Base-by-base conservation (phyloP, 2,113 vertebrate genomes). In the Dinomys branickii region DNA sequence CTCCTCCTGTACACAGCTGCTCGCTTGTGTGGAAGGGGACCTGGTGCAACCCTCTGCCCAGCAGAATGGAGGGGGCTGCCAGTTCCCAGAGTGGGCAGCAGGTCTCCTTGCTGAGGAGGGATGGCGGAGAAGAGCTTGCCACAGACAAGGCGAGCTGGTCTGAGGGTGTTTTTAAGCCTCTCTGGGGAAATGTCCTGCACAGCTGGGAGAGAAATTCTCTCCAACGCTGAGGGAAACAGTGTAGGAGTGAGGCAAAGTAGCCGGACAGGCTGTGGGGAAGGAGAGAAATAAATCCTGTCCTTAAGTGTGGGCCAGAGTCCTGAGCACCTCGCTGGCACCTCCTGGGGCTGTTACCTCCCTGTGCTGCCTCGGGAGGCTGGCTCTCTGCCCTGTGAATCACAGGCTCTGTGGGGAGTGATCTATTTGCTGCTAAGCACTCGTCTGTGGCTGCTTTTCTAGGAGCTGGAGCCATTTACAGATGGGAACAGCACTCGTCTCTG, bases 331-430 rank as follows among this genome's bases (percentile, higher is more conserved):
- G n/a, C 69, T 30, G 52, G 89, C 54, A 59, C 44, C 56, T 67
- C 67, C 95, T 24, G 22, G 63, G 89, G 77, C 91, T 26, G 58
- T 93, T 89, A 52, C 80, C 83, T 91, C 84, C 44, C 94, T 24
- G 41, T 0, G 5, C 90, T 35, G 17, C 77, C 44, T 54, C 10
- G 1, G 89, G 84, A 95, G 84, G 87, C 95, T 97, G 97, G 97
- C 92, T 63, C 38, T 90, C 69, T 96, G 90, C 94, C 97, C 94
- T 90, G 88, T 97, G 95, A 96, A 63, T 95, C 96, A 96, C 47
- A 1, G 81, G 69, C 93, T 97, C 69, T 19, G 94, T 75, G 41
- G 94, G 90, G 95, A 97, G 94, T 88, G 58, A 96, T 95, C 93
- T 95, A 20, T 97, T 97, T 93, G 94, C 94, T 85, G 44, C 93